phyloP scores from a whole-genome alignment of 2,888 invertebrate genomes.

The Clunio marinus region DNA sequence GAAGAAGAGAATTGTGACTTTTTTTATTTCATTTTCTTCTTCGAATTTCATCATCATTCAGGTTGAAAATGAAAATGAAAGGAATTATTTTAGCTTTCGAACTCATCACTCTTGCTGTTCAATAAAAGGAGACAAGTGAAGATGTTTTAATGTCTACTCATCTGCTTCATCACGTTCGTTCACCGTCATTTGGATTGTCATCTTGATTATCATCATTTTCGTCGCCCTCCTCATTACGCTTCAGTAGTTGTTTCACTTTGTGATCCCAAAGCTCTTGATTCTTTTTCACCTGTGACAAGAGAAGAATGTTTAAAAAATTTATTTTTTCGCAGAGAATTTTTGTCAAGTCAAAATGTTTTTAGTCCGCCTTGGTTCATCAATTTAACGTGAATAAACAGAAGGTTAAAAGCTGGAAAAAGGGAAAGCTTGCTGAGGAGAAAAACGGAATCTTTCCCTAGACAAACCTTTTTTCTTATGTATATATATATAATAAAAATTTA shows the following conservation, averaged over 20 bases:
- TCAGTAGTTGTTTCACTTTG: constrained; percentile 50
- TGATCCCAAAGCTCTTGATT: constrained; percentile 51
- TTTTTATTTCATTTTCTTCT: constrained; percentile 3
- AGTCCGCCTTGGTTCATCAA: no score
- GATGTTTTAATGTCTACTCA: constrained; percentile 23
- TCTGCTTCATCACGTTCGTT: constrained; percentile 33
- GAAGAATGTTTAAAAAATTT: no score
- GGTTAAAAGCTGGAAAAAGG: no score
- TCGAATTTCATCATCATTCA: background rate
- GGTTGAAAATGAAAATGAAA: background rate
- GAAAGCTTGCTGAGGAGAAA: no score
- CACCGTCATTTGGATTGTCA: constrained; percentile 33
- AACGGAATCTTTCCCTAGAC: no score
- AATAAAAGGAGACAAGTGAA: background rate
- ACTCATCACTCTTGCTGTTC: no score
- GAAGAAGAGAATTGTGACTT: no score
- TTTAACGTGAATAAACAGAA: no score
- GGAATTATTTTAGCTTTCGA: no score
- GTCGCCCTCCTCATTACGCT: constrained; percentile 44
- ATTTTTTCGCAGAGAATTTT: no score
- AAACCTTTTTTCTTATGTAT: background rate
- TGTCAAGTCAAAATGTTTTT: no score
- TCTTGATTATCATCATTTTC: constrained; percentile 45
- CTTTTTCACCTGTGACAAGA: constrained; percentile 50
- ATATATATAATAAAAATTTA: background rate